Evolutionary conservation across 1,140 invertebrate species (phyloP), one percentile per base, ranked within the genome.

Genomic region (Trichonephila clavata): DNA sequence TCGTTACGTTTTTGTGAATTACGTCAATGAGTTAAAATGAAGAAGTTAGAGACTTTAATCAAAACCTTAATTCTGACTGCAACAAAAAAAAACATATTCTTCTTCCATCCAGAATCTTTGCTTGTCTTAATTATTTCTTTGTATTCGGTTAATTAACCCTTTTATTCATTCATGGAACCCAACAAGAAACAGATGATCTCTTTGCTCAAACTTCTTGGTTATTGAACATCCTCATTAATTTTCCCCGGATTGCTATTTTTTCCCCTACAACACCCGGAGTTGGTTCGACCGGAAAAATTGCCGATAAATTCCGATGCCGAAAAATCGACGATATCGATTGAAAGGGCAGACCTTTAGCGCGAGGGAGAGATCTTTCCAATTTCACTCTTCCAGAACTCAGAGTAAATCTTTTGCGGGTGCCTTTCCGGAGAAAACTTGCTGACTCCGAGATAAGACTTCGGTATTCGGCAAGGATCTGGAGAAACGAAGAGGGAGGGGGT

Each of bases 251-350:
- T 39, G 32, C 32, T 39, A 50, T 13, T 13, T 50, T 50, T 50
- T 50, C 50, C 50, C 50, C 50, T 0, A 50, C 50, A 7, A 10
- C 50, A 50, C 10, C 50, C 10, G 50, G 50, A 77, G 32, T 77
- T 77, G 32, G 2, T 77, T 39, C 27, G 32, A 6, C 71, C 13
- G 14, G 7, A 27, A 39, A 77, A 77, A 13, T 77, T 77, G 13
- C 18, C 32, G 32, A 77, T 77, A 77, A 39, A 39, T 77, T 39
- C 71, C 18, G 50, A 50, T 50, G 50, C 27, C 32, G 27, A 27
- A 18, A 16, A 50, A 77, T 77, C 71, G 71, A 77, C 32, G 71
- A 39, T 77, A 77, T 77, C 32, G 71, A 77, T 77, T 77, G 39
- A 39, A 32, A 18, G 16, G 6, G 61, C 16, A 63, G 32, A 20